Evolutionary conservation across 2,797 vertebrate species (phyloP).

Genomic region (Tolypeutes matacus): DNA sequence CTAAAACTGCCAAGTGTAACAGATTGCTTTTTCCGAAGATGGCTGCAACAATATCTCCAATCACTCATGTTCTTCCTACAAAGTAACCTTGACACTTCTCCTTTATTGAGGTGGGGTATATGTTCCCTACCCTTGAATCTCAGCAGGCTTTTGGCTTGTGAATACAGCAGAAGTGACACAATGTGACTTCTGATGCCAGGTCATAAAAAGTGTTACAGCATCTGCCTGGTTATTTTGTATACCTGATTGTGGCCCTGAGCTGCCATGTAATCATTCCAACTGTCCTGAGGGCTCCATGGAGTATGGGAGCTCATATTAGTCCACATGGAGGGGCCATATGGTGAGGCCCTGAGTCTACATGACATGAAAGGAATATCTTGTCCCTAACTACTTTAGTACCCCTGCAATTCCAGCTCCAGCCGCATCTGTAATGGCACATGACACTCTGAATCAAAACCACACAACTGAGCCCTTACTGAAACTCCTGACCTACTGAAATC

Average conservation of each 20-base stretch:
- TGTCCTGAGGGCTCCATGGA: background rate
- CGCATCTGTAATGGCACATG: background rate
- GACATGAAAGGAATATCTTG: background rate
- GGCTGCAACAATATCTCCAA: background rate
- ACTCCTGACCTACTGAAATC: background rate
- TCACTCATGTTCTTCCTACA: background rate
- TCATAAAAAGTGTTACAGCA: background rate
- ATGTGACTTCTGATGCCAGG: constrained; percentile 23
- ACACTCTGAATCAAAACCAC: background rate
- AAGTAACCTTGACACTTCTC: background rate
- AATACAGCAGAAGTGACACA: background rate
- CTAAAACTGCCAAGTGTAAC: background rate
- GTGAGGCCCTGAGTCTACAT: background rate
- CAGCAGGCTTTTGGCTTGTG: background rate
- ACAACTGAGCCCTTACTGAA: background rate
- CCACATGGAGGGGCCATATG: background rate
- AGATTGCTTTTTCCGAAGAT: constrained; percentile 34
- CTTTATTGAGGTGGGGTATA: background rate
- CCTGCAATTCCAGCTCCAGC: background rate
- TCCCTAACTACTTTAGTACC: background rate
- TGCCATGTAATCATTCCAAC: background rate
- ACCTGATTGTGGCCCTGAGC: background rate
- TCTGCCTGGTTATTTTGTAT: background rate
- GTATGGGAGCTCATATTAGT: background rate
- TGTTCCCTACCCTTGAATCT: background rate